phyloP scores from a whole-genome alignment of 2,797 vertebrate genomes.

The Euphonia xanthogaster region DNA sequence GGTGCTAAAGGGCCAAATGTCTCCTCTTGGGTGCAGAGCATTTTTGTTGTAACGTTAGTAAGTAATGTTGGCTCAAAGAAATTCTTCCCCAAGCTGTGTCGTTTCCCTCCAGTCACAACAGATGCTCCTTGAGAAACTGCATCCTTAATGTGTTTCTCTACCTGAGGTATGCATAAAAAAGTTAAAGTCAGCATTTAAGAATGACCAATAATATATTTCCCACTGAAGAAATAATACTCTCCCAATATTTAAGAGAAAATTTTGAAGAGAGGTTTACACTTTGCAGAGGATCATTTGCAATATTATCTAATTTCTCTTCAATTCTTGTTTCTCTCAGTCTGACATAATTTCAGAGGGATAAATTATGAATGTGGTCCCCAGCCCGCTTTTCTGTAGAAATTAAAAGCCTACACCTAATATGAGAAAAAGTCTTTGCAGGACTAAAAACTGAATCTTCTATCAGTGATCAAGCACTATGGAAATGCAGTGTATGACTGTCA shows the following conservation, averaged over 20 bases:
- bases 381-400: background rate
- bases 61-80: constrained; percentile 95
- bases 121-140: constrained; percentile 87
- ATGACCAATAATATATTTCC: background rate
- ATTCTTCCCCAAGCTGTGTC: constrained; percentile 82
- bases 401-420: background rate
- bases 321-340: background rate
- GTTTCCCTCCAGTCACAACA: constrained; percentile 86
- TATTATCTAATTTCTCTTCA: background rate
- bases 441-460: background rate
- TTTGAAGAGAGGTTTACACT: background rate
- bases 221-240: background rate
- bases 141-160: constrained; percentile 86
- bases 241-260: background rate
- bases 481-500: background rate
- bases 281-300: background rate
- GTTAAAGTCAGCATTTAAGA: background rate
- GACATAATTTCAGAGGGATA: background rate
- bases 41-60: constrained; percentile 82
- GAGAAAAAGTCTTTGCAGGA: background rate
- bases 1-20: constrained; percentile 94
- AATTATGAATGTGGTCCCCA: background rate
- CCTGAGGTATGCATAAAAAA: constrained; percentile 72
- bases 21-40: constrained; percentile 90
- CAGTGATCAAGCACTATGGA: background rate